These are phyloP conservation scores for Boloria euphrosyne DNA, from an alignment of 2,888 invertebrate species.

Conservation along the genomic window DNA sequence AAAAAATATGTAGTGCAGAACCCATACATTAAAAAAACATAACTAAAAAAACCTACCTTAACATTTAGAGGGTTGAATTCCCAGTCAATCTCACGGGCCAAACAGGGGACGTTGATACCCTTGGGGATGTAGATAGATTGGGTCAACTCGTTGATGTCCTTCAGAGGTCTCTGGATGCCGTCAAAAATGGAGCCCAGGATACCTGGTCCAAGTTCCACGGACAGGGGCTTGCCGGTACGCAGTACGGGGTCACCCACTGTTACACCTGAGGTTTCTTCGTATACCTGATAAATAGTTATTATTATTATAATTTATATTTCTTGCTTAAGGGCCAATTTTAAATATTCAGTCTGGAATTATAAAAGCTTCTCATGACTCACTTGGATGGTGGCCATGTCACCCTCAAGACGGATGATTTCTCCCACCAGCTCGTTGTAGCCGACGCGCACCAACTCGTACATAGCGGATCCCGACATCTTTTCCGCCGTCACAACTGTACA, in stretches of 20 bases:
- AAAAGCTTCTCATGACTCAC: constrained; percentile 70
- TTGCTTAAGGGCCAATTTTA: background rate
- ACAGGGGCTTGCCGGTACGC: constrained; percentile 98
- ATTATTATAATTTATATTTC: background rate
- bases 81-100: constrained; percentile 92
- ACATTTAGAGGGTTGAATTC: constrained; percentile 94
- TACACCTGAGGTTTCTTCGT: constrained; percentile 98
- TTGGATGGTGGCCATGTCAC: constrained; percentile 99
- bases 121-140: constrained; percentile 99
- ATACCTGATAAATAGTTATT: constrained; percentile 82
- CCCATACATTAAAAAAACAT: background rate
- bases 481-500: constrained; percentile 97
- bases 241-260: constrained; percentile 99
- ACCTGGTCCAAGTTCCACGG: constrained; percentile 99
- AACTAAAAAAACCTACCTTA: constrained; percentile 74
- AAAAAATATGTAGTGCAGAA: too few relatives aligned
- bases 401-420: constrained; percentile 99
- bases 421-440: constrained; percentile 99
- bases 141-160: constrained; percentile 96
- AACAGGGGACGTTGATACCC: constrained; percentile 96
- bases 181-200: constrained; percentile 99
- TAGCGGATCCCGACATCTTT: constrained; percentile 99
- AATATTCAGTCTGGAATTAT: background rate
- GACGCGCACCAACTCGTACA: constrained; percentile 99
- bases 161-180: constrained; percentile 99